These are phyloP conservation scores for Crax fasciolata DNA, from an alignment of 2,797 vertebrate species.

Conservation along the genomic window DNA sequence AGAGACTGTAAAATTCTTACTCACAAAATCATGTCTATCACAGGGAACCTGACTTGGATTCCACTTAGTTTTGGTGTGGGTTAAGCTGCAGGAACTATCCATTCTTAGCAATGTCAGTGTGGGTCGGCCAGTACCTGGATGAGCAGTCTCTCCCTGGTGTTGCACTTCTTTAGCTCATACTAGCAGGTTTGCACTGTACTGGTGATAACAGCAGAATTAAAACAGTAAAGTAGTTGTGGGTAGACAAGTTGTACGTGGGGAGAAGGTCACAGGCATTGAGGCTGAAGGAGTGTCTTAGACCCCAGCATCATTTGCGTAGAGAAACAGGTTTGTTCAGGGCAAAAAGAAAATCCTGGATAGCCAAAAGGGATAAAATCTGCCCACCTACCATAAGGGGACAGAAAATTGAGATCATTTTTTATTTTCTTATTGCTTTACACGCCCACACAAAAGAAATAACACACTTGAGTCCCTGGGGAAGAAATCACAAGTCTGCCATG, in stretches of 20 bases:
- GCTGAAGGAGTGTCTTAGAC: background rate
- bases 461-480: background rate
- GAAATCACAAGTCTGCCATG: background rate
- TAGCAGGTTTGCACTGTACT: background rate
- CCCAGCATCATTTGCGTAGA: background rate
- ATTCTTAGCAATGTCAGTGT: background rate
- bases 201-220: background rate
- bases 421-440: background rate
- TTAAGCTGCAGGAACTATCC: background rate
- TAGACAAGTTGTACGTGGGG: background rate
- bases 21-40: background rate
- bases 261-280: background rate
- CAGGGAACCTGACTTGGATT: background rate
- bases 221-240: fast-evolving
- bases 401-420: background rate
- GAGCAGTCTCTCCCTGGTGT: background rate
- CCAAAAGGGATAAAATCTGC: background rate
- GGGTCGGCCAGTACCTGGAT: background rate
- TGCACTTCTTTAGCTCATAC: background rate
- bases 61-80: background rate
- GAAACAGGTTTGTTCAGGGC: background rate
- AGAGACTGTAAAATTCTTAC: background rate
- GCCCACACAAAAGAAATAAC: background rate
- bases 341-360: background rate
- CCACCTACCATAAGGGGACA: background rate